These are phyloP conservation scores for Apamea monoglypha DNA, from an alignment of 2,888 invertebrate species.

Conservation along the genomic window DNA sequence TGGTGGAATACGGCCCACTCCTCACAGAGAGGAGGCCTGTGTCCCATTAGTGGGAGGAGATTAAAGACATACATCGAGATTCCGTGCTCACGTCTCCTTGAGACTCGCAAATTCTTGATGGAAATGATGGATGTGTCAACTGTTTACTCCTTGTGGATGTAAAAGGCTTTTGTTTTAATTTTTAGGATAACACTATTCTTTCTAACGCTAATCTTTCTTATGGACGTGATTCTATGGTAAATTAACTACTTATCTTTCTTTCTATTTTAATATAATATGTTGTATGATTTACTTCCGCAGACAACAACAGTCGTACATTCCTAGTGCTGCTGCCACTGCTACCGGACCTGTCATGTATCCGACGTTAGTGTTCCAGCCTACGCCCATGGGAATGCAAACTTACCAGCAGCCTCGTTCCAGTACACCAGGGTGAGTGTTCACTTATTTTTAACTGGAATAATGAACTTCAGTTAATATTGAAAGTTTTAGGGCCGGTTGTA, in stretches of 20 bases:
- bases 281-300: slow-evolving; percentile 66
- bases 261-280: neutral
- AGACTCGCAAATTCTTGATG: neutral
- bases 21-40: neutral
- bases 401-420: slow-evolving; percentile 84
- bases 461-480: neutral
- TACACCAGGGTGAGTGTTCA: slow-evolving; percentile 79
- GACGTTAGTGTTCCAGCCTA: slow-evolving; percentile 81
- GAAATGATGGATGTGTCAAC: neutral
- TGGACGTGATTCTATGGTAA: neutral
- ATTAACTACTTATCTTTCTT: neutral
- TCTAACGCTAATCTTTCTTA: neutral
- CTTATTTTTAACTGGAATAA: too few species aligned
- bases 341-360: slow-evolving; percentile 85
- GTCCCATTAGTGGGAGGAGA: neutral
- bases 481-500: neutral
- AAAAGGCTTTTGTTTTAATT: neutral
- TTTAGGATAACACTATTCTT: neutral
- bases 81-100: neutral
- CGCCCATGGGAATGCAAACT: slow-evolving; percentile 82
- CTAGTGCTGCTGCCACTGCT: slow-evolving; percentile 76
- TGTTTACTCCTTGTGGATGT: neutral
- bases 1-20: neutral
- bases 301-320: slow-evolving; percentile 84
- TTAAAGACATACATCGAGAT: neutral